Evolutionary conservation across 1,140 invertebrate genomes (phyloP).

Genomic region (Zaprionus ornatus): DNA sequence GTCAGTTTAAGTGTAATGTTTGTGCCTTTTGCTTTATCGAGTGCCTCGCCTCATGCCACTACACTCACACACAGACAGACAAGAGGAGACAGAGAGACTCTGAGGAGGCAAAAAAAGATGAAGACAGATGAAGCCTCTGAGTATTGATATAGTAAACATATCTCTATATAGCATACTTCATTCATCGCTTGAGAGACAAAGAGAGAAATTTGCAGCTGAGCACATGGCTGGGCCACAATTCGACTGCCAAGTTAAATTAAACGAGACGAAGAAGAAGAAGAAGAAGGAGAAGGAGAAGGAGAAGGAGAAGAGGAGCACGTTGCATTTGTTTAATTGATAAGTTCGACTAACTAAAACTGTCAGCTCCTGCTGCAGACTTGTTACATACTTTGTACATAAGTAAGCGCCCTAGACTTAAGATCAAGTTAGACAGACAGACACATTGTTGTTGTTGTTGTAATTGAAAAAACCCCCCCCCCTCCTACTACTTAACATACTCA

Average conservation of each 20-base stretch:
- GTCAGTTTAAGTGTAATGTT: slow-evolving; percentile 68
- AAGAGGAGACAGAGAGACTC: slow-evolving; percentile 2
- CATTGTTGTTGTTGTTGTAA: slow-evolving; percentile 32
- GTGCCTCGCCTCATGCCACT: slow-evolving; percentile 54
- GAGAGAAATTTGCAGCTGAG: slow-evolving; percentile 63
- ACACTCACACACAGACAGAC: slow-evolving; percentile 31
- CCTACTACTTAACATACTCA: slow-evolving; percentile 50
- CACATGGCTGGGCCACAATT: slow-evolving; percentile 78
- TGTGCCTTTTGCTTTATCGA: slow-evolving; percentile 73
- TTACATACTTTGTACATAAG: slow-evolving; percentile 70
- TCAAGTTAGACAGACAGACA: slow-evolving; percentile 18
- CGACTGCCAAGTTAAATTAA: slow-evolving; percentile 68
- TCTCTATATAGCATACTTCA: slow-evolving; percentile 7
- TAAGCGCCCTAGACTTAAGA: slow-evolving; percentile 54
- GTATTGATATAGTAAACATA: slow-evolving; percentile 20
- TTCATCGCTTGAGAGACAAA: not conserved
- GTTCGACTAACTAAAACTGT: slow-evolving; percentile 51
- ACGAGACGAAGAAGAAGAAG: slow-evolving; percentile 12
- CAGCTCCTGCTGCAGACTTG: slow-evolving; percentile 63
- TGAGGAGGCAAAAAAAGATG: too few relatives aligned
- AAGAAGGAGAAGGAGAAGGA: slow-evolving; percentile 4
- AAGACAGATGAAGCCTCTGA: slow-evolving; percentile 22
- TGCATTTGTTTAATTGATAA: slow-evolving; percentile 75
- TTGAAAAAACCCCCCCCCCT: slow-evolving; percentile 40
- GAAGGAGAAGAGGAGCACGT: slow-evolving; percentile 29